Conservation (phyloP, 2,888 invertebrate genomes). For the Timandra comae region DNA sequence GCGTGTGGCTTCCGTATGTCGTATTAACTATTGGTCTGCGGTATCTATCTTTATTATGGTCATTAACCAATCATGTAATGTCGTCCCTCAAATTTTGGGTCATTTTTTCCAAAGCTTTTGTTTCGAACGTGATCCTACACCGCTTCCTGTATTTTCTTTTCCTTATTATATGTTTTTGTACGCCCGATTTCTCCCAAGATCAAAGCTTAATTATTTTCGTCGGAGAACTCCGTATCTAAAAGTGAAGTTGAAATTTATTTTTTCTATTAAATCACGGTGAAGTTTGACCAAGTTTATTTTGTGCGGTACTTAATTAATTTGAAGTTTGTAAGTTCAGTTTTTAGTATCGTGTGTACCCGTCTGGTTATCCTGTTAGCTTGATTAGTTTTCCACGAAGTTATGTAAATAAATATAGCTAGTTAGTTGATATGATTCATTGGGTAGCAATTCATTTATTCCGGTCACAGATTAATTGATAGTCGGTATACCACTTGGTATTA, state of each 20-base stretch:
- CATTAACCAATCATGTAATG: conserved; percentile 1
- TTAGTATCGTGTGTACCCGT: too few species aligned
- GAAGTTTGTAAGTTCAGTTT: too few species aligned
- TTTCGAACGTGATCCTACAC: not conserved
- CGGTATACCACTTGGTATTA: conserved; percentile 21
- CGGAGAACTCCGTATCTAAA: too few species aligned
- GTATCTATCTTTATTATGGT: conserved; percentile 7
- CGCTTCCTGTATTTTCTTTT: conserved; percentile 1
- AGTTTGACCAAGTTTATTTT: too few species aligned
- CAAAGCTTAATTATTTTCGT: too few species aligned
- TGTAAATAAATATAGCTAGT: conserved; percentile 19
- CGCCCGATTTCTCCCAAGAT: conserved; percentile 1
- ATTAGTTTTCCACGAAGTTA: conserved; percentile 34
- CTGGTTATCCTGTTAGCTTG: conserved; percentile 21
- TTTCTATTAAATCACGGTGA: too few species aligned
- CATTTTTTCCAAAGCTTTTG: conserved; percentile 2
- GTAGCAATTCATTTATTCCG: conserved; percentile 18
- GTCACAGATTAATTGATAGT: conserved; percentile 3
- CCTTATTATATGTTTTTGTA: conserved; percentile 1
- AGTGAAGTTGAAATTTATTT: too few species aligned
- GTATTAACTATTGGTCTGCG: conserved; percentile 12
- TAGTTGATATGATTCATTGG: conserved; percentile 30
- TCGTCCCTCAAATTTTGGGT: not conserved
- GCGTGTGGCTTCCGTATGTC: conserved; percentile 11
- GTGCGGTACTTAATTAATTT: too few species aligned